These are phyloP conservation scores for Tachycineta bicolor DNA, from an alignment of 2,113 vertebrate species.

Conservation along the genomic window DNA sequence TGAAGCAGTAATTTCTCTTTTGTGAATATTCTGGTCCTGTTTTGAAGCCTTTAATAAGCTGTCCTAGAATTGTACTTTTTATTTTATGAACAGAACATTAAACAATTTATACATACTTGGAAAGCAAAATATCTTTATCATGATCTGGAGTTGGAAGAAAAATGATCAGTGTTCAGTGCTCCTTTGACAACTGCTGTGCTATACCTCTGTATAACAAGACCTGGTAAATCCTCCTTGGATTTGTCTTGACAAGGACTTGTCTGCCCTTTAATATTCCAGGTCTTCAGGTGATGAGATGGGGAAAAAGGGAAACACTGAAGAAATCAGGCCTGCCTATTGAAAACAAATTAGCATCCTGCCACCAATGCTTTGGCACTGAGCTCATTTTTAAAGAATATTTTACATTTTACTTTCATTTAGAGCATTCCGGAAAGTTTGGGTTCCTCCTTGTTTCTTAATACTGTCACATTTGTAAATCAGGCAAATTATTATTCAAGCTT, in stretches of 20 bases:
- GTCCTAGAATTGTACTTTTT: background rate
- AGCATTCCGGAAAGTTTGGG: background rate
- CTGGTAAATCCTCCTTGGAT: background rate
- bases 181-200: slow-evolving; percentile 4
- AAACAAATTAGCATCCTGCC: background rate
- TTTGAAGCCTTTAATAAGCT: background rate
- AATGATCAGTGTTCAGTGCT: background rate
- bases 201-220: background rate
- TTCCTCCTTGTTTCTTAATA: background rate
- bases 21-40: background rate
- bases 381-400: background rate
- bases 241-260: background rate
- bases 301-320: background rate
- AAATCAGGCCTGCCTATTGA: background rate
- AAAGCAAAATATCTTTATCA: background rate
- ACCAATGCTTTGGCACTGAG: background rate
- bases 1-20: background rate
- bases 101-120: background rate
- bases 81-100: background rate
- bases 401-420: background rate
- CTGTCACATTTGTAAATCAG: background rate
- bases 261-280: background rate
- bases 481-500: background rate
- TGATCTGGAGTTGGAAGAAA: background rate
- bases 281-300: background rate